Percentiles rank a stretch among this genome's conserved stretches.
phyloP scores from a whole-genome alignment of 2,113 vertebrate species.

The Leiothrix lutea region DNA sequence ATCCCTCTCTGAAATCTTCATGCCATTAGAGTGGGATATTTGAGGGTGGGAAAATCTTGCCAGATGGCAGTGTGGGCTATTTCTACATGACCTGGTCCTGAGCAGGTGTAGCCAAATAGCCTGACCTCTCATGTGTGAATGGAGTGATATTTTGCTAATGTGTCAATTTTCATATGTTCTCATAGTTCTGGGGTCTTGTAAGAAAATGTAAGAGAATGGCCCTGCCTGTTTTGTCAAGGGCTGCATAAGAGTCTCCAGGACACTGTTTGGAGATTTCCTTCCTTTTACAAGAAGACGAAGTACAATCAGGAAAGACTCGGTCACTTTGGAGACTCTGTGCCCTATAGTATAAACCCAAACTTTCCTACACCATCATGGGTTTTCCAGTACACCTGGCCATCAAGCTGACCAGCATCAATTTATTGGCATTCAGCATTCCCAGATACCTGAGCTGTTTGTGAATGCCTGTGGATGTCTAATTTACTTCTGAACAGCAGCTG shows the following conservation, averaged over 20 bases:
- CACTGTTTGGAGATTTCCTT: background rate
- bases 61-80: background rate
- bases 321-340: background rate
- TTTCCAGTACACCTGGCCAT: background rate
- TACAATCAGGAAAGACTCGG: background rate
- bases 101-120: background rate
- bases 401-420: background rate
- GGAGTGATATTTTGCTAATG: background rate
- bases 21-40: background rate
- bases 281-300: background rate
- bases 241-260: background rate
- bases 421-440: background rate
- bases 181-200: background rate
- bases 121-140: background rate
- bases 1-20: background rate
- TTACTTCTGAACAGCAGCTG: background rate
- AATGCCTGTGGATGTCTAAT: background rate
- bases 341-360: background rate
- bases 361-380: background rate
- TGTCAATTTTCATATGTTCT: background rate
- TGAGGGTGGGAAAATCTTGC: background rate
- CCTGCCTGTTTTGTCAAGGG: background rate
- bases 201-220: background rate
- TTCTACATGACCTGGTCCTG: background rate
- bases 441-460: background rate